Evolutionary conservation across 2,797 vertebrate genomes (phyloP), one percentile per base, ranked within the genome.

Genomic region (Neopelma chrysocephalum): DNA sequence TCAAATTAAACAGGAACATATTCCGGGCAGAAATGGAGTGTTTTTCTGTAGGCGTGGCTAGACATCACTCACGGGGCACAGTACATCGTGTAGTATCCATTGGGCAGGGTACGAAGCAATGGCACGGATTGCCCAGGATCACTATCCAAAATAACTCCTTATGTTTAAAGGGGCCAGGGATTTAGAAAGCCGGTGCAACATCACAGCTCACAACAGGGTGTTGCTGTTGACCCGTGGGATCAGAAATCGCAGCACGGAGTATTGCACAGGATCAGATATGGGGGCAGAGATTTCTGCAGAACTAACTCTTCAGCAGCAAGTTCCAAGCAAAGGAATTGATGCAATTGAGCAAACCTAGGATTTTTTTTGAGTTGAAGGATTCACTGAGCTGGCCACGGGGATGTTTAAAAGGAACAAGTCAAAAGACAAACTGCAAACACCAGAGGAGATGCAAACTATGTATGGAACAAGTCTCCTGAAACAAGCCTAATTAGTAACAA

Each of bases 21-120:
- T 54, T 80, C n/a, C 4, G 11, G 29, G 13, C 20, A 75, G 85
- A 71, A 72, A 36, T 2, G 1, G 11, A 66, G 17, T 4, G 14
- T 42, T 58, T 14, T 72, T 75, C 32, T 11, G 31, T 38, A 75
- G 38, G 6, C n/a, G 47, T 1, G 18, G 34, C 18, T 58, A 40
- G 17, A 12, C 22, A 42, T 26, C 57, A 11, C 12, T 5, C 15
- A 10, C 1, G 2, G 11, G 38, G 7, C 12, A 21, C 0, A 26
- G 51, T 12, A 12, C 11, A 20, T n/a, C 32, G 9, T 0, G 3
- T 1, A 57, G n/a, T 31, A 56, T 40, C 15, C 27, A 9, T 0
- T 1, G 27, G 4, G 16, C 18, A 21, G 17, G 15, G 7, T 32
- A 65, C 1, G 7, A 62, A 77, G 60, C 42, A n/a, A 27, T 7